Evolutionary conservation across 2,797 vertebrate species (phyloP).

Genomic region (Australoheros facetus): DNA sequence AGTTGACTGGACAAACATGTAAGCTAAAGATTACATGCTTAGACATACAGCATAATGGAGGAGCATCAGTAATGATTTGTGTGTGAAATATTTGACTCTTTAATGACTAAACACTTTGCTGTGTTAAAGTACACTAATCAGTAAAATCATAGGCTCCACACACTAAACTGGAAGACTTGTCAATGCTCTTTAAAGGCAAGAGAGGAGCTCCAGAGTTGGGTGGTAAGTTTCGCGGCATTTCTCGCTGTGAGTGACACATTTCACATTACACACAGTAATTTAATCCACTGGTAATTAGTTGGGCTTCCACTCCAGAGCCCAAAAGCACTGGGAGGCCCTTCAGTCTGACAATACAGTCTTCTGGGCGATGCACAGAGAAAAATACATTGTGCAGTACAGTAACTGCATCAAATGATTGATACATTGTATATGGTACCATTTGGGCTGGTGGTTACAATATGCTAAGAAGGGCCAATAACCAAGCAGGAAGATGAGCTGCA

Average conservation of each 20-base stretch:
- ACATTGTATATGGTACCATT: background rate
- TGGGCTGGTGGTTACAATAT: background rate
- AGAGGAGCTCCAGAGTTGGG: background rate
- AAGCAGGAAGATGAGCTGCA: background rate
- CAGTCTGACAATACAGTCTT: no score
- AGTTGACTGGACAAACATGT: background rate
- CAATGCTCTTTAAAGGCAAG: background rate
- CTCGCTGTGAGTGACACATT: background rate
- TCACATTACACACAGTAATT: background rate
- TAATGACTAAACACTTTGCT: background rate
- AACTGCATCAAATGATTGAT: background rate
- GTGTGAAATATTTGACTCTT: background rate
- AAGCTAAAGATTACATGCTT: background rate
- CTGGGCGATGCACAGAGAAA: background rate
- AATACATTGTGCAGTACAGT: background rate
- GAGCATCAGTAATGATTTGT: background rate
- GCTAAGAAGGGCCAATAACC: background rate
- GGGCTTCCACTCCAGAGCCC: background rate
- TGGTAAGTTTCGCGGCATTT: background rate
- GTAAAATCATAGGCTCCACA: background rate
- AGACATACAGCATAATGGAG: background rate
- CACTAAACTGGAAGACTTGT: background rate
- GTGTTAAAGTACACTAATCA: conserved; percentile 1
- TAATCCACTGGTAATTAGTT: background rate
- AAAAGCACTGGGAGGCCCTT: background rate